A percentile compares a stretch with the other conserved stretches of the same genome.
Conservation (phyloP, 2,888 invertebrate genomes). For the Eupithecia dodoneata region DNA sequence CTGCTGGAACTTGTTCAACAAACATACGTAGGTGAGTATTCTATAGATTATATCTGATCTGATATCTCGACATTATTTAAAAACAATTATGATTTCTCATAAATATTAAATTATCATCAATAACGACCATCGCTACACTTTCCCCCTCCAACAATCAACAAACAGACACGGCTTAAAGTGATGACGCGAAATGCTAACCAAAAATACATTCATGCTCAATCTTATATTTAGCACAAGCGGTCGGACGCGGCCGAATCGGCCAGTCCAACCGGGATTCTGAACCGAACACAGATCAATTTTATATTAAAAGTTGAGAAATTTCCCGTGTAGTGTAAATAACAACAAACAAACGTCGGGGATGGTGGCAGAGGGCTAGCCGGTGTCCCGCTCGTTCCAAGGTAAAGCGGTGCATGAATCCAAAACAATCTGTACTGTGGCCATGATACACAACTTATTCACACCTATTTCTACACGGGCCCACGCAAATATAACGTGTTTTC, state of each 20-base stretch:
- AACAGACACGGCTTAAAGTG: constrained; percentile 60
- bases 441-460: constrained; percentile 81
- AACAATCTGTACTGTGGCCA: constrained; percentile 74
- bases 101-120: constrained; percentile 10
- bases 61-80: constrained; percentile 7
- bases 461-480: constrained; percentile 82
- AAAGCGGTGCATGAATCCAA: constrained; percentile 72
- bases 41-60: constrained; percentile 24
- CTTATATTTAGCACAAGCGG: constrained; percentile 82
- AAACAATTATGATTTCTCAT: background rate
- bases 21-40: constrained; percentile 46
- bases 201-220: constrained; percentile 83
- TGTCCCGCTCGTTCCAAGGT: constrained; percentile 73
- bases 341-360: constrained; percentile 64
- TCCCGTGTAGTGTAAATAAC: constrained; percentile 57
- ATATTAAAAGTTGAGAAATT: constrained; percentile 55
- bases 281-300: constrained; percentile 75
- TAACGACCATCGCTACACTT: constrained; percentile 34
- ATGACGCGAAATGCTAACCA: constrained; percentile 80
- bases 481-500: constrained; percentile 80
- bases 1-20: constrained; percentile 56
- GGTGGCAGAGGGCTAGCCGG: constrained; percentile 60
- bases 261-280: constrained; percentile 81
- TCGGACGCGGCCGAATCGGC: constrained; percentile 70
- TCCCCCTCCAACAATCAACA: constrained; percentile 41